Percentiles rank a stretch among this genome's conserved stretches.
Conservation (phyloP, 2,888 invertebrate species). For the Lysandra coridon region DNA sequence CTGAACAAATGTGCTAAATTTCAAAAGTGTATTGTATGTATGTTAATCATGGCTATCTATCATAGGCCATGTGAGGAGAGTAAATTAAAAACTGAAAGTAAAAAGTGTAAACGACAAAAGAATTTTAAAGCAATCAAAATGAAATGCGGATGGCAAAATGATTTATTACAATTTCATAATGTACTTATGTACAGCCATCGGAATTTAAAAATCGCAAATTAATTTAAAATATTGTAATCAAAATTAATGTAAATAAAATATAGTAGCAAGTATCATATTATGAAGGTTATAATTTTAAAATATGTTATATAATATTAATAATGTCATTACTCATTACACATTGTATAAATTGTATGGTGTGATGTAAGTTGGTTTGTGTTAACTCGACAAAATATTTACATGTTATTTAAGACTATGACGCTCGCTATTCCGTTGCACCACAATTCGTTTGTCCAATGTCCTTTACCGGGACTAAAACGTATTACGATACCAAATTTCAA, state of each 20-base stretch:
- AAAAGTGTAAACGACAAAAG: not conserved
- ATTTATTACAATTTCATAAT: not conserved
- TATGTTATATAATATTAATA: not conserved
- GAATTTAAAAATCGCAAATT: constrained; percentile 5
- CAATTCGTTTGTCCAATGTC: not conserved
- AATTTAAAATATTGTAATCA: constrained; percentile 12
- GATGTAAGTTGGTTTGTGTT: not conserved
- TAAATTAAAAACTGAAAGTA: not conserved
- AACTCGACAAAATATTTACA: not conserved
- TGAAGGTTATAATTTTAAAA: not conserved
- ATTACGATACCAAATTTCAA: too few relatives aligned
- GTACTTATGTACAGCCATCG: not conserved
- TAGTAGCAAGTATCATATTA: not conserved
- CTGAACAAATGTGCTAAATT: too few relatives aligned
- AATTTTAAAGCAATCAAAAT: not conserved
- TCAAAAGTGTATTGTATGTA: too few relatives aligned
- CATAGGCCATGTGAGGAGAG: too few relatives aligned
- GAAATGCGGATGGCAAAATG: not conserved
- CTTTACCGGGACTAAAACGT: not conserved
- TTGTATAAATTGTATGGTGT: not conserved
- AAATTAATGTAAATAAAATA: not conserved
- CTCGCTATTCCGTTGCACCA: too few relatives aligned
- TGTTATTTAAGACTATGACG: too few relatives aligned
- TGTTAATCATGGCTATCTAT: too few relatives aligned
- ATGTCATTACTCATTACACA: not conserved